Conservation (phyloP, 2,888 invertebrate genomes). For the Drosophila koepferae region DNA sequence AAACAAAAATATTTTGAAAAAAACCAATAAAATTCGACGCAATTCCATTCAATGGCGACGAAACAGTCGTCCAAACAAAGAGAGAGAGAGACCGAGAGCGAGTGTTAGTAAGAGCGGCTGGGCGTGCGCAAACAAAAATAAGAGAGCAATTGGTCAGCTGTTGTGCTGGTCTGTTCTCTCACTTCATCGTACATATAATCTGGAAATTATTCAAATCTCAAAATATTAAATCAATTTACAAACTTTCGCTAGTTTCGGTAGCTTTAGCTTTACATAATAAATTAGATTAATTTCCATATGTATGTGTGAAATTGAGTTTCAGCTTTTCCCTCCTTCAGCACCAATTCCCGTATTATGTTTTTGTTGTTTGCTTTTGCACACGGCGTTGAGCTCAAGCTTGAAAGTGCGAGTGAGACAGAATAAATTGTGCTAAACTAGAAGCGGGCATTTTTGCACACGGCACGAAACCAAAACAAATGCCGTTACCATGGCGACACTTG, state of each 20-base stretch:
- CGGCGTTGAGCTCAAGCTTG: slow-evolving; percentile 36
- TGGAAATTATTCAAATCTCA: slow-evolving; percentile 21
- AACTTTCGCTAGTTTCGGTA: slow-evolving; percentile 26
- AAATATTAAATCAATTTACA: slow-evolving; percentile 28
- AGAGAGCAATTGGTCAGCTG: slow-evolving; percentile 42
- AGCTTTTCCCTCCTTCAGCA: slow-evolving; percentile 1
- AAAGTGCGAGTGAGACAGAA: slow-evolving; percentile 32
- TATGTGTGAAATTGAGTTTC: slow-evolving; percentile 34
- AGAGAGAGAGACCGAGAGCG: slow-evolving; percentile 17
- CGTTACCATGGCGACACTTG: slow-evolving; percentile 69
- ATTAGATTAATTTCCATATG: slow-evolving; percentile 30
- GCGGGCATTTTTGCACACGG: slow-evolving; percentile 67
- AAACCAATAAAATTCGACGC: slow-evolving; percentile 70
- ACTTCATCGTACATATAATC: slow-evolving; percentile 17
- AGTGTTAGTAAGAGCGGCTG: slow-evolving; percentile 15
- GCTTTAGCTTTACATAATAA: slow-evolving; percentile 31
- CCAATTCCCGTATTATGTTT: neutral
- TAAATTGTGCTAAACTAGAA: slow-evolving; percentile 6
- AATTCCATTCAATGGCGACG: slow-evolving; percentile 44
- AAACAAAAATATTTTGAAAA: slow-evolving; percentile 46
- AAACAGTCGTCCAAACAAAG: slow-evolving; percentile 27
- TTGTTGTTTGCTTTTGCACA: slow-evolving; percentile 62
- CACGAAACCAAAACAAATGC: slow-evolving; percentile 69
- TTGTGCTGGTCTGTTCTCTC: slow-evolving; percentile 22
- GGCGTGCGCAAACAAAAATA: slow-evolving; percentile 43